phyloP scores from a whole-genome alignment of 2,888 invertebrate species.

The Helicoverpa assulta region DNA sequence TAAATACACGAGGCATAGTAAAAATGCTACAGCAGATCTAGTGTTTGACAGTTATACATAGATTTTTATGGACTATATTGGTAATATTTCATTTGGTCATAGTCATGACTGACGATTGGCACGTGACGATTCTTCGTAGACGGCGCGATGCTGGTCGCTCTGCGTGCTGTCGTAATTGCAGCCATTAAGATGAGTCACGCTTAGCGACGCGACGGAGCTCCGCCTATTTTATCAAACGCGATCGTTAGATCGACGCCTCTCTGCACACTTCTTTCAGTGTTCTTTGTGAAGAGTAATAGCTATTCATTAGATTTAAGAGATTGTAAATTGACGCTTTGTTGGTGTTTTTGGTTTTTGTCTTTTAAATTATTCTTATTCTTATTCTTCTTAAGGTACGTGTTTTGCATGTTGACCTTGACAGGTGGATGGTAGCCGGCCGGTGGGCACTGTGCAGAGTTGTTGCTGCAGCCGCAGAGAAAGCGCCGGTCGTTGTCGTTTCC shows the following conservation, averaged over 20 bases:
- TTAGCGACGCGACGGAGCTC: conserved; percentile 83
- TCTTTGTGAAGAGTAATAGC: conserved; percentile 38
- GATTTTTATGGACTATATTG: conserved; percentile 7
- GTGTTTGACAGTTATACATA: background rate
- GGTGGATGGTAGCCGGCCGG: conserved; percentile 68
- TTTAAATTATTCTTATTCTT: too few species aligned
- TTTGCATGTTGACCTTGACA: conserved; percentile 68
- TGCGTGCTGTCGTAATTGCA: conserved; percentile 83
- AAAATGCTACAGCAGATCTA: background rate
- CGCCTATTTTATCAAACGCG: conserved; percentile 82
- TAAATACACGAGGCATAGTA: conserved; percentile 7
- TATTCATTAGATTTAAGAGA: conserved; percentile 41
- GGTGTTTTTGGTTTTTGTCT: conserved; percentile 9
- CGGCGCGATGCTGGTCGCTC: conserved; percentile 68
- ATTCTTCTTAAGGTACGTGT: conserved; percentile 13
- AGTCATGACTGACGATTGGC: conserved; percentile 63
- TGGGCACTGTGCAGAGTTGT: conserved; percentile 67
- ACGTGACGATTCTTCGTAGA: conserved; percentile 76
- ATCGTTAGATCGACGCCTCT: conserved; percentile 72
- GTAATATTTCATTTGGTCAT: conserved; percentile 18
- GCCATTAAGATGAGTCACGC: conserved; percentile 89
- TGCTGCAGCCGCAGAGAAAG: conserved; percentile 83
- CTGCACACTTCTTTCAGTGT: conserved; percentile 61
- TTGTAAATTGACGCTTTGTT: conserved; percentile 20
- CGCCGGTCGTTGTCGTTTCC: conserved; percentile 89